Evolutionary conservation across 2,113 vertebrate species (phyloP).

Genomic region (Passer domesticus): DNA sequence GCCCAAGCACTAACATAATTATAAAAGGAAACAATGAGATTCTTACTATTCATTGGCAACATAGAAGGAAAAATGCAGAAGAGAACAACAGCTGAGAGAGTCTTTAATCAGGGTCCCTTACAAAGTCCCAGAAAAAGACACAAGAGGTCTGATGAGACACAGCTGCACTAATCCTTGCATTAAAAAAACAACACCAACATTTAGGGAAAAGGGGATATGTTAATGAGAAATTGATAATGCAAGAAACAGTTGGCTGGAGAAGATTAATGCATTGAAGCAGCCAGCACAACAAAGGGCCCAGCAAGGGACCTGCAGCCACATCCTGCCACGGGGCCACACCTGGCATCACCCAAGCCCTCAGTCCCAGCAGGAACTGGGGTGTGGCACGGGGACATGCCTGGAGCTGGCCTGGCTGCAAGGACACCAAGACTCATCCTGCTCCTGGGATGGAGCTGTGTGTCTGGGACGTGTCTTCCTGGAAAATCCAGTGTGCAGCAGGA

Average conservation of each 20-base stretch:
- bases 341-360: not conserved
- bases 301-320: not conserved
- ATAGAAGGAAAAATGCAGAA: not conserved
- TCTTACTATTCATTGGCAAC: not conserved
- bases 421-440: rapidly evolving
- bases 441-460: not conserved
- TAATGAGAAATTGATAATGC: slow-evolving; percentile 43
- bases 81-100: slow-evolving; percentile 37
- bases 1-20: slow-evolving; percentile 3
- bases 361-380: not conserved
- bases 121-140: slow-evolving; percentile 46
- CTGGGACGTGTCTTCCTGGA: not conserved
- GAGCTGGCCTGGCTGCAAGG: not conserved
- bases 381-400: not conserved
- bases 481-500: not conserved
- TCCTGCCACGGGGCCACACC: not conserved
- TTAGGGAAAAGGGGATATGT: not conserved
- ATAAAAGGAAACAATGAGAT: slow-evolving; percentile 28
- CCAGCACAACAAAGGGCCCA: slow-evolving; percentile 7
- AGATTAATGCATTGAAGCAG: slow-evolving; percentile 17
- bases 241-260: slow-evolving; percentile 18
- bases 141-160: slow-evolving; percentile 60
- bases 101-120: slow-evolving; percentile 54
- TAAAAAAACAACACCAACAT: not conserved
- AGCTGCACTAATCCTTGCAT: slow-evolving; percentile 50